Evolutionary conservation across 2,888 invertebrate species (phyloP), one percentile per base, ranked within the genome.

Genomic region (Pheosia tremula): DNA sequence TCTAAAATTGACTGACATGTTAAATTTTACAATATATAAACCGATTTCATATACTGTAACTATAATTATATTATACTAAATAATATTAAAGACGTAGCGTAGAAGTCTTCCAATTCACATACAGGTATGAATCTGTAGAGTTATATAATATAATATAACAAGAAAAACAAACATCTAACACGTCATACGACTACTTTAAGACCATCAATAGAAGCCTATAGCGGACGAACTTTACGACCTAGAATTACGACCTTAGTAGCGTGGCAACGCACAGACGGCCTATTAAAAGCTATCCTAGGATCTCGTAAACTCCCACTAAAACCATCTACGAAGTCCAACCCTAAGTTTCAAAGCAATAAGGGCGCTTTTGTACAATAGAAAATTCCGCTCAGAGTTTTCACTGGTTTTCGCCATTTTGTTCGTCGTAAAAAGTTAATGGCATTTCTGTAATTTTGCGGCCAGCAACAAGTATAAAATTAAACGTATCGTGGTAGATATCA

Each of bases 351-450:
- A 58, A 39, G 57, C 7, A 52, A 64, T 75, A 86, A 78, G 79
- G 75, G 69, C 56, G 67, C 81, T 77, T 79, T 85, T 58, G 72
- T 57, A 66, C 64, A 62, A 66, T 62, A 64, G 60, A 60, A 65
- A 75, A 78, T 73, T 69, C 79, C 78, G 73, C 79, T 72, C 65
- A 78, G 76, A 80, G n/a, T 82, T 83, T 85, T 79, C 81, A 75
- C 76, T 79, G 61, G 74, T 65, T 59, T 74, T 79, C 84, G 87
- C 89, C 89, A 91, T 91, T 92, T 90, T 86, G 89, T 87, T 84
- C 81, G 78, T 85, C 91, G 89, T 91, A 91, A 92, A 92, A 89
- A 88, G 87, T 89, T 91, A 91, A 91, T 89, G 81, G 81, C 82
- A 77, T 82, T 80, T 75, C 84, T 79, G 86, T 87, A 88, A 88